These are phyloP conservation scores for Chiloscyllium punctatum DNA, from an alignment of 2,797 vertebrate genomes.

Conservation along the genomic window DNA sequence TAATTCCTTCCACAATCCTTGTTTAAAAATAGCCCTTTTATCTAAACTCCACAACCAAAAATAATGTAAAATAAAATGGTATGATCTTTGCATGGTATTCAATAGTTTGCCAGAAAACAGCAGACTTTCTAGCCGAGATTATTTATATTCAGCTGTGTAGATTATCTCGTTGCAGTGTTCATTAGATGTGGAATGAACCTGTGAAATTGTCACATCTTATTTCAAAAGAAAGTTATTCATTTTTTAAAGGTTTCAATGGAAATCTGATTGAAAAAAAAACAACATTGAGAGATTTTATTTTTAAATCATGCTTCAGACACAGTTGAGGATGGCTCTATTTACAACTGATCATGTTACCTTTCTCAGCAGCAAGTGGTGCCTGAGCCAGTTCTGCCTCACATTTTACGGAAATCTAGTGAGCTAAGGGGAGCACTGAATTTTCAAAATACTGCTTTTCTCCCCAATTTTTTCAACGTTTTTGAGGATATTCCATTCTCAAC, in stretches of 20 bases:
- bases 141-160: neutral
- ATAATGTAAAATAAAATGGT: no score
- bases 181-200: neutral
- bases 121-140: neutral
- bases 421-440: neutral
- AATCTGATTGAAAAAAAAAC: neutral
- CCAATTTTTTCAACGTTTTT: neutral
- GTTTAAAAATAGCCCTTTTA: no score
- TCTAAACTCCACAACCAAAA: no score
- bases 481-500: neutral
- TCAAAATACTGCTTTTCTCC: neutral
- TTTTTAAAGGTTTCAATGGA: neutral
- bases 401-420: neutral
- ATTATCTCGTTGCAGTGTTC: no score
- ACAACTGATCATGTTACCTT: neutral
- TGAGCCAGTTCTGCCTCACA: neutral
- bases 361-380: neutral
- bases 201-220: neutral
- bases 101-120: neutral
- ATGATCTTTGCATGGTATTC: no score
- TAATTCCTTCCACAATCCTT: no score
- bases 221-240: neutral
- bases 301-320: neutral
- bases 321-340: neutral
- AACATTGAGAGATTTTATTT: neutral